phyloP scores from a whole-genome alignment of 2,797 vertebrate genomes.

The Molothrus aeneus region DNA sequence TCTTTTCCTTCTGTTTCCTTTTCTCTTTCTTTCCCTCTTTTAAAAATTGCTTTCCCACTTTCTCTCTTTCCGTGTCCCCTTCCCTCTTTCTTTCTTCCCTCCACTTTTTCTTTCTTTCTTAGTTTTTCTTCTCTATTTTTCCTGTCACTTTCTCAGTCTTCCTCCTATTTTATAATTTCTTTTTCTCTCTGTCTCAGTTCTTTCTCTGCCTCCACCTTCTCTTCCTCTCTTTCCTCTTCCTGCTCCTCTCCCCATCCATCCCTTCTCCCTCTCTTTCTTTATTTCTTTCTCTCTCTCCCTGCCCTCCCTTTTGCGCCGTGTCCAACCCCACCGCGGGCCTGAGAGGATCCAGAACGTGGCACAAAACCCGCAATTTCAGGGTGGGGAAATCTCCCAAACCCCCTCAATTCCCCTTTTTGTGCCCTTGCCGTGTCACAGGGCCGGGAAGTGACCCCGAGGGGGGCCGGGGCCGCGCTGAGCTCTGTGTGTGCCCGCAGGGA shows the following conservation, averaged over 20 bases:
- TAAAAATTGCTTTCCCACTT: background rate
- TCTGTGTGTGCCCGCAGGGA: conserved; percentile 73
- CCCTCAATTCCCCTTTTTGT: rapidly evolving
- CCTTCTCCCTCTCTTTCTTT: background rate
- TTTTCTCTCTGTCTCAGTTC: background rate
- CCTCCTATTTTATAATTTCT: background rate
- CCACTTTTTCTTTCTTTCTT: background rate
- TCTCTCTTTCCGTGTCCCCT: no score
- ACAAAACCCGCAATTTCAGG: rapidly evolving
- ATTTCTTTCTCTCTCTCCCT: background rate
- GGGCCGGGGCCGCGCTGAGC: background rate
- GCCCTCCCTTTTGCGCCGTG: background rate
- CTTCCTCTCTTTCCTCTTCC: background rate
- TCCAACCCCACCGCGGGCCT: background rate
- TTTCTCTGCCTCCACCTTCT: background rate
- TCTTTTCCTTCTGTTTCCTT: no score
- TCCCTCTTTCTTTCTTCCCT: no score
- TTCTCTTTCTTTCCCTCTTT: no score
- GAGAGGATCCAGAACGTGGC: rapidly evolving
- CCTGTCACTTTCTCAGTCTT: background rate
- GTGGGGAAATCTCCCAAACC: rapidly evolving
- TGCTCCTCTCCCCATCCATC: background rate
- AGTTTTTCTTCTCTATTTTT: background rate
- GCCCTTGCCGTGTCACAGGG: rapidly evolving
- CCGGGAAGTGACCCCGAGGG: rapidly evolving